Evolutionary conservation across 2,797 vertebrate species (phyloP), one percentile per base, ranked within the genome.

Genomic region (Pagetopsis macropterus): DNA sequence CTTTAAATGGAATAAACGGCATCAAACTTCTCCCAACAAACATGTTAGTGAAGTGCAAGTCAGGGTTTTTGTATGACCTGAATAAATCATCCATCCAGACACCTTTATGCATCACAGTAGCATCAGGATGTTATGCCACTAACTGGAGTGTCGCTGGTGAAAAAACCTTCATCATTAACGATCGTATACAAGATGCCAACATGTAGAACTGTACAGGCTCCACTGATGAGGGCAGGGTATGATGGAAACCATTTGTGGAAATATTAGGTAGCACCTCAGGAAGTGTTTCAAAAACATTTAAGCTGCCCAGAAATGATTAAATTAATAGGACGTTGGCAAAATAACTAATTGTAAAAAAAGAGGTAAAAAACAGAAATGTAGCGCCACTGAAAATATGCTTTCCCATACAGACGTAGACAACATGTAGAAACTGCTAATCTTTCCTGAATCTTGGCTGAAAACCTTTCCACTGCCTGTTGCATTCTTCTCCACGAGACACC

Each of bases 231-330:
- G 3, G 23, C 23, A 3, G 23, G 27, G 27, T 27, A 27, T 27
- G 66, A 66, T 80, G 71, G 72, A 80, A 71, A 80, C 11, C 79
- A 78, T 44, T 5, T 54, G 56, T 78, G 81, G 78, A 79, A 83
- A 81, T 23, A 64, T 12, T 77, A 57, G 41, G 27, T 31, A 66
- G 58, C 49, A 45, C n/a, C n/a, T n/a, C n/a, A n/a, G n/a, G n/a
- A n/a, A n/a, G n/a, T n/a, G n/a, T n/a, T n/a, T n/a, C n/a, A n/a
- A n/a, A n/a, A n/a, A 33, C 12, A 43, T 51, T 71, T 58, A 9
- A 64, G 21, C 59, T 13, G n/a, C 0, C 19, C 27, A 65, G 15
- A 48, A 58, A 73, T 40, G 23, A 61, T 9, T 5, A 71, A 55
- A 79, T 21, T 41, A 82, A 65, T 11, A 31, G 43, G 62, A 37